Evolutionary conservation across 2,888 invertebrate genomes (phyloP).

Genomic region (Nomada hirtipes): DNA sequence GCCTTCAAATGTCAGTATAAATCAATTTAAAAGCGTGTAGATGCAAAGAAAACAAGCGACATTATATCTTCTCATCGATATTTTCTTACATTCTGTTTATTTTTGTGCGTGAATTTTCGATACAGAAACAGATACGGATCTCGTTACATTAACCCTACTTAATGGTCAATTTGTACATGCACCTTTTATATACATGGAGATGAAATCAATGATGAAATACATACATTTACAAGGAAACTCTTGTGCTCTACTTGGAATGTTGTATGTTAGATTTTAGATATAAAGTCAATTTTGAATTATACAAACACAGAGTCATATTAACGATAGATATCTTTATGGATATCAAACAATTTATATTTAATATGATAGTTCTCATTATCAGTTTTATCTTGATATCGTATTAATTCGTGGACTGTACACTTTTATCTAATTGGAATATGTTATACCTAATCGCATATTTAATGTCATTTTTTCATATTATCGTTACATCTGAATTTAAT

Average conservation of each 20-base stretch:
- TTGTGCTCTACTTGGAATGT: too few relatives aligned
- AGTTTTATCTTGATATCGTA: background rate
- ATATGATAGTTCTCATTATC: background rate
- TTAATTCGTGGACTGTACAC: background rate
- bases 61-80: background rate
- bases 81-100: conserved; percentile 1
- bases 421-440: background rate
- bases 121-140: background rate
- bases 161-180: background rate
- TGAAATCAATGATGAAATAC: background rate
- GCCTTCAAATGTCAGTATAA: background rate
- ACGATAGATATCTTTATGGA: background rate
- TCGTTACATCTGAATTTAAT: background rate
- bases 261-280: too few relatives aligned
- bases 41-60: background rate
- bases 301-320: background rate
- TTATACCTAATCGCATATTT: background rate
- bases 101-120: background rate
- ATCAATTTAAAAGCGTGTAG: conserved; percentile 33
- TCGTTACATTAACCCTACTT: background rate
- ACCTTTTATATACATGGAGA: background rate
- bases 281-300: conserved; percentile 5
- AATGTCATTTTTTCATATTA: background rate
- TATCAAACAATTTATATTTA: background rate
- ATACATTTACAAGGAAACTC: background rate